These are phyloP conservation scores for Diaprepes abbreviatus DNA, from an alignment of 2,888 invertebrate species.

Conservation along the genomic window DNA sequence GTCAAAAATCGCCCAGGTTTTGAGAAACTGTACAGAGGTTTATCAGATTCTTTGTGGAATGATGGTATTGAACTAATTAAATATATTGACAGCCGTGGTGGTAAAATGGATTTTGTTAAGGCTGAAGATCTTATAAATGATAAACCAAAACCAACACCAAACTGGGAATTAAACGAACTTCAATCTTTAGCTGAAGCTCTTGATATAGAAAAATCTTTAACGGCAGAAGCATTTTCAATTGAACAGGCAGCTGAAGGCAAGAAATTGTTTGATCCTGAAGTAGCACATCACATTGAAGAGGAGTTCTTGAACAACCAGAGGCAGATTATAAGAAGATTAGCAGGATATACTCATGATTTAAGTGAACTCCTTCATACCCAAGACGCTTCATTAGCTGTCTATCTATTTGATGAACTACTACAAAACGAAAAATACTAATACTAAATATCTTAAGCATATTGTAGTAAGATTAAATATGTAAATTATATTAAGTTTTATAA, in stretches of 20 bases:
- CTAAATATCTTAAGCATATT: slow-evolving; percentile 8
- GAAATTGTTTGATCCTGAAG: slow-evolving; percentile 76
- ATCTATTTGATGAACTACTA: slow-evolving; percentile 81
- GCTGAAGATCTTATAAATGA: slow-evolving; percentile 55
- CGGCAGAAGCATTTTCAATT: slow-evolving; percentile 76
- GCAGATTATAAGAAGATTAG: slow-evolving; percentile 76
- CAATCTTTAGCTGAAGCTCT: slow-evolving; percentile 80
- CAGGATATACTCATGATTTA: slow-evolving; percentile 83
- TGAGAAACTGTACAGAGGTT: slow-evolving; percentile 78
- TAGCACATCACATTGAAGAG: slow-evolving; percentile 83
- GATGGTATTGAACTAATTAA: slow-evolving; percentile 81
- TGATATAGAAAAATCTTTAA: slow-evolving; percentile 81
- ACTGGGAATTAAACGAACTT: slow-evolving; percentile 76
- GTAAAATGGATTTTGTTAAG: slow-evolving; percentile 71
- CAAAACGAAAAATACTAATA: slow-evolving; percentile 56
- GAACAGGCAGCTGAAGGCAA: slow-evolving; percentile 75
- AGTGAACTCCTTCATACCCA: slow-evolving; percentile 73
- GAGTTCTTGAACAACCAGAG: slow-evolving; percentile 80
- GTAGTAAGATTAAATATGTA: not conserved
- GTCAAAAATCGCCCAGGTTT: slow-evolving; percentile 83
- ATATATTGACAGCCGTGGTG: slow-evolving; percentile 81
- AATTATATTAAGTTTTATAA: not conserved
- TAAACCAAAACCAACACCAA: slow-evolving; percentile 61
- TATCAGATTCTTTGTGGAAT: slow-evolving; percentile 82
- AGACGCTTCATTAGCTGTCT: slow-evolving; percentile 77